Base-by-base conservation (phyloP, 2,888 invertebrate genomes). In the Drosophila fungiperda region DNA sequence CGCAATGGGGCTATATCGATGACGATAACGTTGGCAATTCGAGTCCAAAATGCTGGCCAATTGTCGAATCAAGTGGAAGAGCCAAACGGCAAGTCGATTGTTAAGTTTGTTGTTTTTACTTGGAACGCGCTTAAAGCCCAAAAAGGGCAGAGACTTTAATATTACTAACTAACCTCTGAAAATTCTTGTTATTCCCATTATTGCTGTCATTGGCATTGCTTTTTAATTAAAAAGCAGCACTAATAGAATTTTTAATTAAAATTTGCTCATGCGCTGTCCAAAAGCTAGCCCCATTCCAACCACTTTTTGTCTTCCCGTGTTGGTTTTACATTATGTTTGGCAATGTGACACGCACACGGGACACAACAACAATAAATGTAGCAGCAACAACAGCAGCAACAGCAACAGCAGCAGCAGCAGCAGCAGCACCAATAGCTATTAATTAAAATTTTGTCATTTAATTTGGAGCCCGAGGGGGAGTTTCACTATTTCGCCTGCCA, bases 241-340 rank as follows among this genome's bases (percentile, higher is more conserved):
- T 90, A 88, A 87, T 87, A 87, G 86, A 90, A 88, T 87, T 90
- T 87, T 87, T 87, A 87, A 87, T 87, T 90, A 90, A 88, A 86
- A 90, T 62, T 83, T 73, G 77, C 66, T 76, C 58, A 70, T 68
- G 55, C 68, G 48, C 53, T 60, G 54, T 29, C 66, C 68, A 52
- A 64, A 65, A 64, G 54, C 65, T 66, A 55, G 15, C 15, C 58
- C 36, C 40, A 50, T 57, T 32, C 65, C 36, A 48, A 53, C 45
- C 32, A 33, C 35, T 38, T 52, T 66, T 54, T 67, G 68, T 61
- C 59, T 55, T 45, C 20, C 59, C 29, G 45, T 69, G 71, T 82
- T 87, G 72, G 58, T 67, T 76, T 77, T 73, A 73, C 73, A 79
- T 65, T 83, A 75, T 69, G 69, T 86, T 88, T 73, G 78, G 80